A percentile compares a stretch with the other conserved stretches of the same genome.
Evolutionary conservation across 2,113 vertebrate species (phyloP).

Genomic region (Panurus biarmicus): DNA sequence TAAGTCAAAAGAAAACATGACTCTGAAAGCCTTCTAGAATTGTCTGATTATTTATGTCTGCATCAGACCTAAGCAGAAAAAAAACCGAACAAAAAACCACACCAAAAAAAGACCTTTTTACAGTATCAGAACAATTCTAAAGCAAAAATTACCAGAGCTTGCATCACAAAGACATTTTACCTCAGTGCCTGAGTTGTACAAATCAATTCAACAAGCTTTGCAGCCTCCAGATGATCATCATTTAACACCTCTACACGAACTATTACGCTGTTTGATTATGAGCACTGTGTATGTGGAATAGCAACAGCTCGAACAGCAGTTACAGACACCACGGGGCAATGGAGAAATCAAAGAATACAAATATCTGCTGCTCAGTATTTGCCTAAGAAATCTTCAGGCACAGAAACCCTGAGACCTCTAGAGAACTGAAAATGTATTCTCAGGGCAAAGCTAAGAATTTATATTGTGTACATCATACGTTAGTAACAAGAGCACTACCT

Average conservation of each 20-base stretch:
- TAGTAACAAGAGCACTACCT: background rate
- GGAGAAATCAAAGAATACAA: background rate
- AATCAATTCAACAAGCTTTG: background rate
- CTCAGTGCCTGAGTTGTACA: background rate
- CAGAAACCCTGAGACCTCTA: background rate
- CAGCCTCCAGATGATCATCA: background rate
- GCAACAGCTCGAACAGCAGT: background rate
- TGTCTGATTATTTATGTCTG: background rate
- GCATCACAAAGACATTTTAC: background rate
- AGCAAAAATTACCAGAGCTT: background rate
- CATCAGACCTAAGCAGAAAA: background rate
- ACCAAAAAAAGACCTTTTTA: background rate
- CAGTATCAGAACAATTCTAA: background rate
- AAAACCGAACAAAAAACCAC: rapidly evolving
- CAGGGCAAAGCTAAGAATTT: background rate
- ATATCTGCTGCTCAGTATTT: background rate
- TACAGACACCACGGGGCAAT: background rate
- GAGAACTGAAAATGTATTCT: background rate
- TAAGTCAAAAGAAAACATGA: background rate
- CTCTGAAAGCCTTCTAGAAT: background rate
- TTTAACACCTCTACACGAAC: background rate
- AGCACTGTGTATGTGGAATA: background rate
- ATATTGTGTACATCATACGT: rapidly evolving
- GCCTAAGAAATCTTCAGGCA: background rate
- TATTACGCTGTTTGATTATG: background rate